phyloP scores from a whole-genome alignment of 2,888 invertebrate genomes.

The Lasioglossum figueresi region DNA sequence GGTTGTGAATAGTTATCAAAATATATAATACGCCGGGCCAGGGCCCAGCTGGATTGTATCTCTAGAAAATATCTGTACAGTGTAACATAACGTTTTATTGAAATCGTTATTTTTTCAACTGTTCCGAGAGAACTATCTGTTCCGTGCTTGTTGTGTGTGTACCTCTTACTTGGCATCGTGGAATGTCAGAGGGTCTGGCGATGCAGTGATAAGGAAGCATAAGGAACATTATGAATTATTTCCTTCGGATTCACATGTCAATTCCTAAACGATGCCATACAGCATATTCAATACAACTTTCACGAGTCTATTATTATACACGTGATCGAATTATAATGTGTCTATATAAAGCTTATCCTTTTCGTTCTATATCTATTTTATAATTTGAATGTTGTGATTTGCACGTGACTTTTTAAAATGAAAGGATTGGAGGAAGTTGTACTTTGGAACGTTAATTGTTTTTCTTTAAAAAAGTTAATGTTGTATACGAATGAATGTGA shows the following conservation, averaged over 20 bases:
- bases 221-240: slow-evolving; percentile 8
- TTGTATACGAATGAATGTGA: slow-evolving; percentile 31
- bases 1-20: slow-evolving; percentile 79
- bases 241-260: slow-evolving; percentile 18
- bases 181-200: slow-evolving; percentile 2
- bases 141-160: slow-evolving; percentile 18
- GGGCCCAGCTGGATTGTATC: slow-evolving; percentile 51
- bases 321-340: slow-evolving; percentile 4
- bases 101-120: slow-evolving; percentile 41
- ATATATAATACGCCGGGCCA: slow-evolving; percentile 48
- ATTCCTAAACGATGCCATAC: slow-evolving; percentile 19
- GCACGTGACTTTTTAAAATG: slow-evolving; percentile 29
- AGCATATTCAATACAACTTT: slow-evolving; percentile 17
- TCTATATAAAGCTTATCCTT: background rate
- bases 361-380: slow-evolving; percentile 23
- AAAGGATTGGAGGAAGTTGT: slow-evolving; percentile 22
- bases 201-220: slow-evolving; percentile 13
- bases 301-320: slow-evolving; percentile 23
- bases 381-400: slow-evolving; percentile 5
- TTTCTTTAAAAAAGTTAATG: slow-evolving; percentile 25
- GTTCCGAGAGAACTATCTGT: slow-evolving; percentile 17
- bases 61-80: slow-evolving; percentile 64
- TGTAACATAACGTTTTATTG: slow-evolving; percentile 65
- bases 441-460: slow-evolving; percentile 23
- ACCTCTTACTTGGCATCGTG: background rate